Evolutionary conservation across 2,888 invertebrate species (phyloP).

Genomic region (Nudaria mundana): DNA sequence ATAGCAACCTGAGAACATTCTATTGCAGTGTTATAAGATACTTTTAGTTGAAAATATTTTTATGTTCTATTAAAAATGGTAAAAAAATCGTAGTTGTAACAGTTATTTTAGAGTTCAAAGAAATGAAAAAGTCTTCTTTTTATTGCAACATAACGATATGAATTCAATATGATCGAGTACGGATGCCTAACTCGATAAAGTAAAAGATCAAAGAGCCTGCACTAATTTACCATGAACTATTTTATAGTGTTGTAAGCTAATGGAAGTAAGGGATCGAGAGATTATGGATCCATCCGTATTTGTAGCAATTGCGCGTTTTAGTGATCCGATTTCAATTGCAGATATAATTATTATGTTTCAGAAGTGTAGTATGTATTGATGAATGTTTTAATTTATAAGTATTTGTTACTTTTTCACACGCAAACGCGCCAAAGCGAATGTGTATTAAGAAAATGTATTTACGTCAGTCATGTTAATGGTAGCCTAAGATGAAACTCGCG

Average conservation of each 20-base stretch:
- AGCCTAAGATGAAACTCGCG: no score
- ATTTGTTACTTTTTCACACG: no score
- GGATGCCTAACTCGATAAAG: conserved; percentile 22
- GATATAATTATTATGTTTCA: background rate
- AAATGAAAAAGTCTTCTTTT: background rate
- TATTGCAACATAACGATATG: conserved; percentile 1
- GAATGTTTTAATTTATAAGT: no score
- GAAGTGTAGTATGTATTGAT: no score
- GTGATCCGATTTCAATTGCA: background rate
- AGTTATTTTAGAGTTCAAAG: no score
- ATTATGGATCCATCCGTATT: conserved; percentile 14
- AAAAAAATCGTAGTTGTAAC: no score
- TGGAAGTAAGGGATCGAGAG: conserved; percentile 20
- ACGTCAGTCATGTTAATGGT: no score
- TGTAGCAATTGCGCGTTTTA: background rate
- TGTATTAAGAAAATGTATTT: no score
- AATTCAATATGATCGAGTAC: conserved; percentile 5
- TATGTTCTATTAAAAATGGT: background rate
- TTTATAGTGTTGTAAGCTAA: conserved; percentile 15
- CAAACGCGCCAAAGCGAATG: no score
- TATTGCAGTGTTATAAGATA: conserved; percentile 1
- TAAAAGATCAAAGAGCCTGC: conserved; percentile 20
- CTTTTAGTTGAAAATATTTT: conserved; percentile 1
- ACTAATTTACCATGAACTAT: conserved; percentile 26
- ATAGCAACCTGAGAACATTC: conserved; percentile 22